Base-by-base conservation (phyloP, 1,140 invertebrate species). In the Drosophila paulistorum region DNA sequence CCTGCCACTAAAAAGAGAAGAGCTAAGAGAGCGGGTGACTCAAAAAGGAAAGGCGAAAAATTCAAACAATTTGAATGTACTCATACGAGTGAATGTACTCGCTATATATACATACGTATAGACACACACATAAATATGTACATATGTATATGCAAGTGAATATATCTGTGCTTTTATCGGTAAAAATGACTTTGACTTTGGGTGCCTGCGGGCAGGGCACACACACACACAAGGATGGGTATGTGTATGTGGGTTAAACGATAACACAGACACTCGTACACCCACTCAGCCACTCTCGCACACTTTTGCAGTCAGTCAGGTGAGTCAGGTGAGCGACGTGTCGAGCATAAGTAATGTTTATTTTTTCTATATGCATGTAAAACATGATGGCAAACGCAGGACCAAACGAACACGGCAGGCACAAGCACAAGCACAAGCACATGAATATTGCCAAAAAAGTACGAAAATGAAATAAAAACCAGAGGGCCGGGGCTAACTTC, bases 261-360 rank as follows among this genome's bases (percentile, higher is more conserved):
- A 86, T 87, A 86, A 86, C 79, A 69, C 65, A 59, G 48, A 81
- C 67, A 77, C 9, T 55, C 54, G n/a, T 60, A 37, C 6, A 54
- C 14, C 54, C 70, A 71, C 65, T 51, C 26, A 57, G 54, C 55
- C 41, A 30, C 30, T 30, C 68, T 68, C 7, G 42, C 61, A 68
- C 37, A 67, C 63, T 42, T 65, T 20, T 77, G 65, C 74, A 81
- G 48, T 64, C 68, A 78, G 64, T 66, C 48, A 51, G 73, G 73
- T 65, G n/a, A 35, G 63, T 23, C 37, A 72, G 65, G 41, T 48
- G 37, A 48, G 69, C 71, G 67, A 83, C 80, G 83, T 86, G 83
- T 74, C 54, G 65, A 60, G 83, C 79, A 86, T 89, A 83, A 83
- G 72, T 79, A 87, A 86, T 86, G 75, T 82, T 85, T 76, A 81